A percentile compares a stretch with the other conserved stretches of the same genome.
Conservation (phyloP, 2,113 vertebrate species). For the Ornithorhynchus anatinus region DNA sequence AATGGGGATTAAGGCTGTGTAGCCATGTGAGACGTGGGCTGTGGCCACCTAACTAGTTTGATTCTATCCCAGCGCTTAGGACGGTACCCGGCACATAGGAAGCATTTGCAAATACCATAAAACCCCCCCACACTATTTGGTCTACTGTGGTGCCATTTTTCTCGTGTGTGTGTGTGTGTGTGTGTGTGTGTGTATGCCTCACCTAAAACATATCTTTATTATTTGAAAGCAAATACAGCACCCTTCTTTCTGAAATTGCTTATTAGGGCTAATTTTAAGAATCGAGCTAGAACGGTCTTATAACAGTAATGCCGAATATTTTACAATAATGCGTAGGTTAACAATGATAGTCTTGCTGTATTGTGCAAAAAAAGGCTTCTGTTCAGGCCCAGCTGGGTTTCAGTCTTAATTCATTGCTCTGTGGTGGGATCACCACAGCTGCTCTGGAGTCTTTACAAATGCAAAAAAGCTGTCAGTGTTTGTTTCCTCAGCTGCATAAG, state of each 20-base stretch:
- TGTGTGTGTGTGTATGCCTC: not conserved
- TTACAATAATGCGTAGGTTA: constrained; percentile 81
- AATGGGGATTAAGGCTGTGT: no score
- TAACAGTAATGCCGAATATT: constrained; percentile 79
- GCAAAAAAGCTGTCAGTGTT: constrained; percentile 99
- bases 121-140: no score
- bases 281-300: constrained; percentile 67
- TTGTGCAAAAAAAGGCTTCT: constrained; percentile 90
- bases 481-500: constrained; percentile 98
- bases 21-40: no score
- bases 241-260: constrained; percentile 70
- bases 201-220: constrained; percentile 19
- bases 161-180: not conserved
- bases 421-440: constrained; percentile 98
- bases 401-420: constrained; percentile 92
- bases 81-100: no score
- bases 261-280: constrained; percentile 76
- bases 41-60: no score
- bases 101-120: no score
- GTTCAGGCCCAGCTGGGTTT: constrained; percentile 95
- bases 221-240: constrained; percentile 53
- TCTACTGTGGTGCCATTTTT: no score
- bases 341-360: constrained; percentile 86
- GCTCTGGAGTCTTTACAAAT: constrained; percentile 99
- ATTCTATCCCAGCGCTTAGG: no score